Evolutionary conservation across 2,797 vertebrate genomes (phyloP), one percentile per base, ranked within the genome.

Genomic region (Serranus cabrilla): DNA sequence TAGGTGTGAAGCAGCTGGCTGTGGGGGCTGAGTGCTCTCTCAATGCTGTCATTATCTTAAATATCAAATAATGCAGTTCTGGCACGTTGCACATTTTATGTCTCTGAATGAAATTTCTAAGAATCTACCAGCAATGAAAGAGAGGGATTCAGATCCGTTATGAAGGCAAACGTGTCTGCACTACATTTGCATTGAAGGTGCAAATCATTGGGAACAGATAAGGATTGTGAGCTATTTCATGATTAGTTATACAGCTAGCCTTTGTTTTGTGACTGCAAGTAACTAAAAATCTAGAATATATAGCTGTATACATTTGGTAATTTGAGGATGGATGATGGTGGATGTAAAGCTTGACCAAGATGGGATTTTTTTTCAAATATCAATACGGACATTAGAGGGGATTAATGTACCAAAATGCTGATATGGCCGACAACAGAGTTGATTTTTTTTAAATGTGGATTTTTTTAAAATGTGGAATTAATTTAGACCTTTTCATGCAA

Each of bases 1-100:
- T 89, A 76, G 87, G 90, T 87, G 76, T 80, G 59, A 74, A 82
- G 76, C 86, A 89, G 87, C 83, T 87, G 77, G 81, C 69, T 60
- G 17, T 52, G 77, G 50, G 56, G 61, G 52, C 75, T 50, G 75
- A 91, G 50, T 52, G 51, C 25, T 63, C 68, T 80, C 76, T 64
- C 67, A 87, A 81, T 66, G 74, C 78, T 86, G 71, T 81, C 74
- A 90, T 90, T 87, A 81, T 81, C 69, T 72, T 85, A 73, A 80
- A 81, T 87, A 82, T 85, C 71, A 85, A 80, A 78, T 76, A 76
- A 83, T 80, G 71, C 54, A 74, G 20, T 62, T 71, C 65, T n/a
- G 54, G 55, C 55, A 58, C 9, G 23, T 51, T 13, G 52, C 58
- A 52, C 57, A 67, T 67, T 50, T 16, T 51, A 23, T 62, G 63